Evolutionary conservation across 1,140 invertebrate species (phyloP), one percentile per base, ranked within the genome.

Genomic region (Galleria mellonella): DNA sequence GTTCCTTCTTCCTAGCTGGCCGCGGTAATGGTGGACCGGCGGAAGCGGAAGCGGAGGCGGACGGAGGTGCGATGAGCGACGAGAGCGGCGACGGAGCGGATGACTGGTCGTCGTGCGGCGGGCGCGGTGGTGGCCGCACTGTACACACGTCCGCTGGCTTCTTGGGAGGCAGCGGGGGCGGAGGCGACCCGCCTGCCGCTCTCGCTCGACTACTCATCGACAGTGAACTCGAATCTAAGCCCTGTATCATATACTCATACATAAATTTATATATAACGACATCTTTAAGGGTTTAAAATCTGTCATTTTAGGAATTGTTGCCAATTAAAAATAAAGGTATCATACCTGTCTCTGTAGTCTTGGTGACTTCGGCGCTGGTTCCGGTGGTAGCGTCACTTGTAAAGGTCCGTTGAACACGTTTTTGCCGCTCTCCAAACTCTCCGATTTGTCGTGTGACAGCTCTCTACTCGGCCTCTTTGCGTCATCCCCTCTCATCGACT

Each of bases 121-220:
- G 90, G 48, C 90, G 79, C 60, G 46, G 9, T 13, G 35, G 35
- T 4, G 35, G 35, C 9, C 35, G 35, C 35, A 17, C 6, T 88
- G 88, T 6, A 87, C 55, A 60, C 4, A 57, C 27, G 9, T 74
- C 69, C 2, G 43, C 60, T 1, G 92, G 89, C 64, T 95, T 94
- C 74, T 96, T 96, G 0, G 94, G 94, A 2, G 94, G 94, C 44
- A 96, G 83, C 0, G 94, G 94, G 7, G 94, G 94, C 0, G 94
- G 94, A 53, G 94, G 78, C 70, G 85, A 75, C 68, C 89, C 71
- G 43, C 74, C 70, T 11, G 0, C n/a, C 10, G 17, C n/a, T 9
- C 9, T 13, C 32, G 23, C 5, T 13, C 12, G 10, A 30, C 9
- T 39, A 28, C 9, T 30, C 13, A 29, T 44, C 37, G 14, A 23